Conservation (phyloP, 2,797 vertebrate genomes). For the Babyrousa celebensis region DNA sequence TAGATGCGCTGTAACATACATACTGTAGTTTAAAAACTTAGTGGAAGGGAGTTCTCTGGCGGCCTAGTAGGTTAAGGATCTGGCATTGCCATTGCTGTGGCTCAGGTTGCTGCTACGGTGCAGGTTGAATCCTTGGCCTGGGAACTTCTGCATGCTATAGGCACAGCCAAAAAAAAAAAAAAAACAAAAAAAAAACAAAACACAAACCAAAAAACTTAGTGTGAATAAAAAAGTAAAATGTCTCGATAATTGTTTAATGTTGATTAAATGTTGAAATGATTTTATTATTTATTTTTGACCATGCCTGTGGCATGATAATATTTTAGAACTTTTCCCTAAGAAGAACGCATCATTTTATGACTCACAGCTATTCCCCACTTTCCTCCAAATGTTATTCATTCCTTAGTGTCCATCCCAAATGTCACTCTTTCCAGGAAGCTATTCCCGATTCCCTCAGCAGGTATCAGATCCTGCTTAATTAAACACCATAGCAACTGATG, state of each 20-base stretch:
- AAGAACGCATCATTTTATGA: neutral
- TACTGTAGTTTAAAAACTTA: neutral
- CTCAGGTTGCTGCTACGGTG: too few relatives aligned
- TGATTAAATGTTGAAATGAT: conserved; percentile 6
- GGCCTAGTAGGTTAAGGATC: too few relatives aligned
- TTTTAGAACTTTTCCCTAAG: neutral
- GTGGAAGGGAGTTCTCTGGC: too few relatives aligned
- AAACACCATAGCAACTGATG: neutral
- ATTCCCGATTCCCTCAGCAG: neutral
- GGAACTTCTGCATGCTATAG: too few relatives aligned
- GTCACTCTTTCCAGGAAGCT: neutral
- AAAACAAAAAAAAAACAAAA: too few relatives aligned
- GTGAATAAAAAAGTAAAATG: neutral
- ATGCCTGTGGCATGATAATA: neutral
- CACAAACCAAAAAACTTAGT: neutral
- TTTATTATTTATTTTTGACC: too few relatives aligned
- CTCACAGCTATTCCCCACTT: neutral
- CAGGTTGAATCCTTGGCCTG: too few relatives aligned
- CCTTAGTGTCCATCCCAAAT: neutral
- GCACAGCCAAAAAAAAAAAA: too few relatives aligned
- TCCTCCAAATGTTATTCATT: neutral
- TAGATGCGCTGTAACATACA: neutral
- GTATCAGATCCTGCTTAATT: neutral
- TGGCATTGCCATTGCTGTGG: too few relatives aligned
- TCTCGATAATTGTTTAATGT: neutral